Evolutionary conservation across 2,888 invertebrate species (phyloP).

Genomic region (Agrotis ipsilon): DNA sequence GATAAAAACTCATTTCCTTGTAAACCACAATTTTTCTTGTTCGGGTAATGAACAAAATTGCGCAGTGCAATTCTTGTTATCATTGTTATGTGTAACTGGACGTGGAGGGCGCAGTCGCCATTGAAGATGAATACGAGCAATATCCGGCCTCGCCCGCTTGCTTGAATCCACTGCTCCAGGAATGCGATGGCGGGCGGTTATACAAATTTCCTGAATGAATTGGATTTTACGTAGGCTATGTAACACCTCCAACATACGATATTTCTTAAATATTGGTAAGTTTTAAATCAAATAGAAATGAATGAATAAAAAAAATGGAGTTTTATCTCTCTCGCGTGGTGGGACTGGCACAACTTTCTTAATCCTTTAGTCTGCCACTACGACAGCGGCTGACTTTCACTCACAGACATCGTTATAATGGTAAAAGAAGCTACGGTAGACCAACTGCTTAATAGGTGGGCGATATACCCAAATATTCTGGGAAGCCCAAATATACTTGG

Average conservation of each 20-base stretch:
- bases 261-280: too few relatives aligned
- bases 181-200: constrained; percentile 4
- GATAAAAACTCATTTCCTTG: too few relatives aligned
- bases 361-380: background rate
- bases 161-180: constrained; percentile 34
- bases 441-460: too few relatives aligned
- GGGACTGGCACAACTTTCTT: too few relatives aligned
- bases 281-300: background rate
- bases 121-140: constrained; percentile 74
- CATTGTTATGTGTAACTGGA: constrained; percentile 48
- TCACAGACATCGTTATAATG: background rate
- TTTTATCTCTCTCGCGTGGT: background rate
- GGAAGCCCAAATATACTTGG: background rate
- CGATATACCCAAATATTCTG: background rate
- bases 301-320: too few relatives aligned
- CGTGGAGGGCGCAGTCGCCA: constrained; percentile 68
- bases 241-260: too few relatives aligned
- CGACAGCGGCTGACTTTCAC: background rate
- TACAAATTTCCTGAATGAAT: constrained; percentile 3
- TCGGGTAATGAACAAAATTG: constrained; percentile 25
- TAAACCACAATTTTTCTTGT: too few relatives aligned
- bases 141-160: constrained; percentile 76
- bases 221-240: background rate
- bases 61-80: constrained; percentile 51
- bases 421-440: background rate